Evolutionary conservation across 2,888 invertebrate species (phyloP), one percentile per base, ranked within the genome.

Genomic region (Erebia aethiops): DNA sequence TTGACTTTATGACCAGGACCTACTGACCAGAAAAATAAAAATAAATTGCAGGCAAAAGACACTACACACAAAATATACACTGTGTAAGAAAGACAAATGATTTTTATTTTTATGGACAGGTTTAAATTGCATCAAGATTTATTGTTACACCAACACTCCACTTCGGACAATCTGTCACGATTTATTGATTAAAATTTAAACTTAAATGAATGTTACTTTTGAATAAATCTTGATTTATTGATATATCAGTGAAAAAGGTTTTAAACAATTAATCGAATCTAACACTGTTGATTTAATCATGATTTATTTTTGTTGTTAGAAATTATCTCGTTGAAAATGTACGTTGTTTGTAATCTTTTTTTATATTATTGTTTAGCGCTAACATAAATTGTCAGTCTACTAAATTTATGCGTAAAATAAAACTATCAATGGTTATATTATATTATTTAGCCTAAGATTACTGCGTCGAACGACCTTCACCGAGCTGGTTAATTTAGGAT

Each of bases 101-200:
- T 26, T 26, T 3, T 26, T 26, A 26, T 26, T 26, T 26, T 26
- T 4, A 2, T 26, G 26, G 26, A 0, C 26, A 26, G 26, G 4
- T 26, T 26, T 2, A 3, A 26, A 3, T 26, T 26, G 26, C 1
- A 21, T 21, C 26, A 26, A 35, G 35, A 35, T 35, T 35, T 7
- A 35, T 35, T 35, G 7, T 7, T 35, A 35, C 1, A 3, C 26
- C 21, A 21, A 21, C 21, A 2, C 21, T 21, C 2, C 92, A 92
- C 81, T 92, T 84, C 51, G 84, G 87, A 13, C 88, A 86, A 16
- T 78, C 87, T 21, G 79, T 84, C 7, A 83, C 14, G n/a, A 49
- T 51, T 14, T 1, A 51, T 51, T 51, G 2, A 51, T 51, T 51
- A 8, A 49, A n/a, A n/a, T n/a, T 13, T 14, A 5, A 14, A n/a